Evolutionary conservation across 2,888 invertebrate genomes (phyloP), one percentile per base, ranked within the genome.

Genomic region (Ornithoptera alexandrae): DNA sequence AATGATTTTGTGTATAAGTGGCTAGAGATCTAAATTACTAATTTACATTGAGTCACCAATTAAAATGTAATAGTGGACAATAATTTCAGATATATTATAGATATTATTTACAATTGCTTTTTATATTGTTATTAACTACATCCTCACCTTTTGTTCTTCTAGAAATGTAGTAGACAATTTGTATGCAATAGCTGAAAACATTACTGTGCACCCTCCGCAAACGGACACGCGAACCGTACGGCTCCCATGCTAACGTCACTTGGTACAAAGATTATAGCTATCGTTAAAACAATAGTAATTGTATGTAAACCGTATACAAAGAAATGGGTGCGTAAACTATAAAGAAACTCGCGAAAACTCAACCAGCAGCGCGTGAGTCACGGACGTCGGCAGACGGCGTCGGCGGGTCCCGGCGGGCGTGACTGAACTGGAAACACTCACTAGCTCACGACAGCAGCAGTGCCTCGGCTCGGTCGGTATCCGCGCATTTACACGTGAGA

Each of bases 181-280:
- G 76, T 92, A 91, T 20, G 92, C 89, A 74, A 92, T 76, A 18
- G 85, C 86, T 56, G 90, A 88, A 81, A 92, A 89, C 92, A 92
- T 92, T 76, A 84, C 87, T 84, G 70, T 73, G 72, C 75, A 69
- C 67, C 20, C 15, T 30, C 42, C 59, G 69, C 67, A 61, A 76
- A 80, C 79, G 77, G 74, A 74, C 78, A 86, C 86, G 85, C 83
- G 72, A 74, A 18, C 60, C 60, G 65, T 84, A 84, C 84, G 84
- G 80, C 78, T 72, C 60, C 62, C 70, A 70, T 70, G 53, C 67
- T 68, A 42, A 46, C 42, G n/a, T 46, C 42, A 63, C 70, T 46
- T 18, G 12, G 60, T 20, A 61, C 39, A 61, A 20, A 7, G 53
- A n/a, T n/a, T 53, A 18, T 53, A 42, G 24, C 20, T 7, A n/a